Base-by-base conservation (phyloP, 2,113 vertebrate genomes). In the Tupaia tana region DNA sequence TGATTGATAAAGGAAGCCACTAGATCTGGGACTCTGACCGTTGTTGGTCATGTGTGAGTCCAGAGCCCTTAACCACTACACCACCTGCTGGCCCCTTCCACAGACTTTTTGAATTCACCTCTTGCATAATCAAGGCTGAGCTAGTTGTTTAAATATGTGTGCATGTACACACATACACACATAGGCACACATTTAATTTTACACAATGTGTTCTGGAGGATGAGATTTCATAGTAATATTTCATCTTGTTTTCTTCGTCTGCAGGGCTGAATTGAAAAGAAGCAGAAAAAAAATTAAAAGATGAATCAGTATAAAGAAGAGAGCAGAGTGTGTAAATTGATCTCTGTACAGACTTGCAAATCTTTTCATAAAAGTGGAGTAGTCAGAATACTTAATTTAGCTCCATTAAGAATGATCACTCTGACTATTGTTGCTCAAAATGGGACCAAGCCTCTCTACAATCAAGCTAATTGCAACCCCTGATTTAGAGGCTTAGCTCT, bases 391-490 rank as follows among this genome's bases (percentile, higher is more conserved):
- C 91, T 93, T 95, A 94, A 95, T 97, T 96, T 90, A 73, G 52
- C 34, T 86, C 96, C 90, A 91, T 97, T 96, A 97, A 91, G 87
- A 94, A 24, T 90, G 82, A 96, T 94, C 77, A 43, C 66, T 89
- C 86, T 94, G 61, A 27, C 88, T 94, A 94, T 91, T 84, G 56
- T 92, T 95, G 54, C 54, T 79, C 61, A 59, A 89, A 90, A 82
- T 73, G 81, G 91, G 78, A 64, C 80, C 79, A 59, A 92, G 78
- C 94, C 86, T 63, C 79, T 96, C 89, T 85, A 81, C 82, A 95
- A 70, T 94, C 69, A 63, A 91, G 87, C 84, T 97, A 96, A 97
- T 97, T 97, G 89, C 82, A 94, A 59, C 89, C 93, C 89, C 83
- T 95, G 80, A 95, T 95, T 91, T 81, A 73, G 69, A 10, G 6